Evolutionary conservation across 2,113 vertebrate species (phyloP).

Genomic region (Caranx melampygus): DNA sequence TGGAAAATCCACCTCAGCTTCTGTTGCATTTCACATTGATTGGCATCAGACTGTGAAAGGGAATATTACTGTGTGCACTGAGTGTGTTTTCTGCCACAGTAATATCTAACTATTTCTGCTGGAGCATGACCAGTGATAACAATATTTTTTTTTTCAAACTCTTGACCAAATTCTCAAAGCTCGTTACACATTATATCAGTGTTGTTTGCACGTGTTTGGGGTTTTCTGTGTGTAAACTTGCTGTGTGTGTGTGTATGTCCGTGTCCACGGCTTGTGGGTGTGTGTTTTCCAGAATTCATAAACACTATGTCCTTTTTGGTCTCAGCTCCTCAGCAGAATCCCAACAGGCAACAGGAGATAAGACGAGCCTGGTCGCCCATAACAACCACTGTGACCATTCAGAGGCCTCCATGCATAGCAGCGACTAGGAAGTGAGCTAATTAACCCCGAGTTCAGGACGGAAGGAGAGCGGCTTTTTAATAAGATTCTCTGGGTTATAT

Average conservation of each 20-base stretch:
- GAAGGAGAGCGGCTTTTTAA: conserved; percentile 75
- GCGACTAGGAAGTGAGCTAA: conserved; percentile 77
- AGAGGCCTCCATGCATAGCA: conserved; percentile 62
- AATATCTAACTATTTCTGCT: background rate
- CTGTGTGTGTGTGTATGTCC: background rate
- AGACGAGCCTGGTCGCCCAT: conserved; percentile 51
- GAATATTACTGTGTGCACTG: background rate
- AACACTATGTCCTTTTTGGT: conserved; percentile 66
- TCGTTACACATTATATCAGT: conserved; percentile 26
- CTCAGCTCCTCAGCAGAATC: conserved; percentile 59
- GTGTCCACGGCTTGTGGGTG: conserved; percentile 10
- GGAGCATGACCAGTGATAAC: background rate
- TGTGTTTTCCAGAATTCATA: conserved; percentile 52
- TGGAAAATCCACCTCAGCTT: background rate
- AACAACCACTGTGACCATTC: conserved; percentile 68
- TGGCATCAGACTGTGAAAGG: background rate
- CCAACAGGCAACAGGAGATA: conserved; percentile 65
- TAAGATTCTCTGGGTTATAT: conserved; percentile 78
- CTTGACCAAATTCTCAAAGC: conserved; percentile 32
- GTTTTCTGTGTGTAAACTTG: background rate
- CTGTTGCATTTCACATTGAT: background rate
- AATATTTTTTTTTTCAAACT: conserved; percentile 6
- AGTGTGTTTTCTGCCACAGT: background rate
- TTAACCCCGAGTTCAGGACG: conserved; percentile 76
- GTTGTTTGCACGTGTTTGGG: background rate